Conservation (phyloP, 2,113 vertebrate genomes). For the Triplophysa rosa region DNA sequence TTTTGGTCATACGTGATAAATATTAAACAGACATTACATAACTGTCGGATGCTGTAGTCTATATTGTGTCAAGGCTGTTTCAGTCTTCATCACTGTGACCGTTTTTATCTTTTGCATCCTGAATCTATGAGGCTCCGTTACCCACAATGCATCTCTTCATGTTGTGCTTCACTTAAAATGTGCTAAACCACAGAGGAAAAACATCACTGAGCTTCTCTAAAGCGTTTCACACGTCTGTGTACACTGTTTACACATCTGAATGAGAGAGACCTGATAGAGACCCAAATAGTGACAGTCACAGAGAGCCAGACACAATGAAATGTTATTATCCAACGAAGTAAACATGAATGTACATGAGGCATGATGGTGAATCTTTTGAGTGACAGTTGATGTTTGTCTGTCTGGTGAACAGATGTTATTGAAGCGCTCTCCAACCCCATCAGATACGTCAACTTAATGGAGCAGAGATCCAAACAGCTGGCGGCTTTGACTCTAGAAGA, state of each 20-base stretch:
- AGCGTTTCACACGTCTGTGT: slow-evolving; percentile 36
- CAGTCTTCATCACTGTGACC: neutral
- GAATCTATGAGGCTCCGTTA: slow-evolving; percentile 15
- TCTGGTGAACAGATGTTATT: slow-evolving; percentile 84
- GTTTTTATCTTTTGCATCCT: neutral
- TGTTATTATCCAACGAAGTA: too few relatives aligned
- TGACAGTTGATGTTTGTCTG: neutral
- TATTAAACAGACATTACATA: too few relatives aligned
- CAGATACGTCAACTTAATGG: slow-evolving; percentile 94
- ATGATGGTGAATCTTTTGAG: too few relatives aligned
- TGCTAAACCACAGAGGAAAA: slow-evolving; percentile 20
- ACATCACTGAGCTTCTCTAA: slow-evolving; percentile 19
- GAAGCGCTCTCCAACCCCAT: slow-evolving; percentile 98
- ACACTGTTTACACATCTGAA: neutral
- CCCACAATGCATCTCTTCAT: slow-evolving; percentile 9
- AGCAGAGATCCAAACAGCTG: slow-evolving; percentile 95
- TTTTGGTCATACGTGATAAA: too few relatives aligned
- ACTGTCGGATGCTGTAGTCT: too few relatives aligned
- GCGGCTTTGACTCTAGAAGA: slow-evolving; percentile 94
- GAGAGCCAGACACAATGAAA: too few relatives aligned
- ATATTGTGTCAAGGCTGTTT: too few relatives aligned
- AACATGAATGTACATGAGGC: too few relatives aligned
- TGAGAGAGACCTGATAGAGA: neutral
- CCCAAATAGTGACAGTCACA: too few relatives aligned
- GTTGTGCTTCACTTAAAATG: slow-evolving; percentile 20